Conservation (phyloP, 2,113 vertebrate genomes). For the Setophaga petechia region DNA sequence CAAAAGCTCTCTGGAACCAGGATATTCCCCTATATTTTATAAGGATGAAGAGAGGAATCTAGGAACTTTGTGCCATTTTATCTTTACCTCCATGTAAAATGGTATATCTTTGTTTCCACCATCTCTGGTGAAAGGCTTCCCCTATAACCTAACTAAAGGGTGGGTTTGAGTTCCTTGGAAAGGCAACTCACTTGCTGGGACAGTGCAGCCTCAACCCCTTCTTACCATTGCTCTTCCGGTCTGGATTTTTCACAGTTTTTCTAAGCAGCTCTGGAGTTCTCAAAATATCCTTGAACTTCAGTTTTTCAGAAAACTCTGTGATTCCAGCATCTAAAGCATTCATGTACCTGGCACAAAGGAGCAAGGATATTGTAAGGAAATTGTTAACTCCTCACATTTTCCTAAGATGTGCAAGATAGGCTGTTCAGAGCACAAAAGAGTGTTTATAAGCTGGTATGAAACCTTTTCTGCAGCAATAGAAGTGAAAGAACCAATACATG, state of each 20-base stretch:
- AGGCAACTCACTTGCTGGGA: neutral
- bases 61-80: neutral
- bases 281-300: constrained; percentile 71
- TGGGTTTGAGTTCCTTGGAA: neutral
- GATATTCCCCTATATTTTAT: neutral
- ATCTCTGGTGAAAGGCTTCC: neutral
- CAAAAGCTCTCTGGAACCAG: neutral
- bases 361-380: neutral
- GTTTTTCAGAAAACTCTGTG: constrained; percentile 71
- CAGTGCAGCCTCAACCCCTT: neutral
- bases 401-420: neutral
- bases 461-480: neutral
- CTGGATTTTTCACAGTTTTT: neutral
- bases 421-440: neutral
- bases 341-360: constrained; percentile 85
- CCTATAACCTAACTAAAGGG: neutral
- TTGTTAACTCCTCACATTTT: neutral
- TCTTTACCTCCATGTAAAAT: neutral
- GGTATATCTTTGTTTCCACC: neutral
- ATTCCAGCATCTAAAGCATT: constrained; percentile 88
- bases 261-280: constrained; percentile 64
- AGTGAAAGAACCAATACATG: neutral
- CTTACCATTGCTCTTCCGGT: constrained; percentile 89
- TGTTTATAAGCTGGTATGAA: neutral
- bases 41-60: neutral